Evolutionary conservation across 2,888 invertebrate genomes (phyloP).

Genomic region (Stenchaetothrips biformis): DNA sequence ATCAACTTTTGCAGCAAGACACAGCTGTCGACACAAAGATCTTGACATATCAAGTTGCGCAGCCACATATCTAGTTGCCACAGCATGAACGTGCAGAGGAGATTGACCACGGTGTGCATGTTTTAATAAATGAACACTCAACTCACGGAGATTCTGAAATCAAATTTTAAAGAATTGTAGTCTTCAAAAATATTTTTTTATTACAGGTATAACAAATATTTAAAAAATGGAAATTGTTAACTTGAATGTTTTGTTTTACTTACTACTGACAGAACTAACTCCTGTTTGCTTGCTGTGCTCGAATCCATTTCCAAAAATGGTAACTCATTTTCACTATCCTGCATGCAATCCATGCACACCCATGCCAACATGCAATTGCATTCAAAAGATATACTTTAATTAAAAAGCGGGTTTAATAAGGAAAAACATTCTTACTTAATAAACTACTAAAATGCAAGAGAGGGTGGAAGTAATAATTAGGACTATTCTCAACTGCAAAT

Average conservation of each 20-base stretch:
- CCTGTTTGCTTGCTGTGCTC: slow-evolving; percentile 84
- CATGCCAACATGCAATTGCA: neutral
- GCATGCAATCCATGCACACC: slow-evolving; percentile 7
- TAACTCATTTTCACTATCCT: slow-evolving; percentile 43
- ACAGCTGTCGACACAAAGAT: slow-evolving; percentile 68
- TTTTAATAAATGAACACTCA: slow-evolving; percentile 76
- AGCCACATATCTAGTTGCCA: slow-evolving; percentile 73
- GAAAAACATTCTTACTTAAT: too few species aligned
- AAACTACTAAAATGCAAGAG: too few species aligned
- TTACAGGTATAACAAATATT: neutral
- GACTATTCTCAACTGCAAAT: neutral
- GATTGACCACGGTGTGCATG: slow-evolving; percentile 44
- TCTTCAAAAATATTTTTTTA: neutral
- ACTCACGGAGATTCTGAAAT: slow-evolving; percentile 70
- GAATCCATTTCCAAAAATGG: slow-evolving; percentile 82
- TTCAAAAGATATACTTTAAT: too few species aligned
- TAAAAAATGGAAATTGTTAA: neutral
- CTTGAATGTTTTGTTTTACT: slow-evolving; percentile 40
- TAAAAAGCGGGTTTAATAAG: too few species aligned
- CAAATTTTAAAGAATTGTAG: slow-evolving; percentile 6
- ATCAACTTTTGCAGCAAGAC: slow-evolving; percentile 63
- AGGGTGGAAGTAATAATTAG: too few species aligned
- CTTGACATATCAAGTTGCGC: slow-evolving; percentile 77
- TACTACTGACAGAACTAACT: slow-evolving; percentile 80
- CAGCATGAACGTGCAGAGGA: slow-evolving; percentile 70